Conservation (phyloP, 2,113 vertebrate genomes). For the Thalassoma bifasciatum region DNA sequence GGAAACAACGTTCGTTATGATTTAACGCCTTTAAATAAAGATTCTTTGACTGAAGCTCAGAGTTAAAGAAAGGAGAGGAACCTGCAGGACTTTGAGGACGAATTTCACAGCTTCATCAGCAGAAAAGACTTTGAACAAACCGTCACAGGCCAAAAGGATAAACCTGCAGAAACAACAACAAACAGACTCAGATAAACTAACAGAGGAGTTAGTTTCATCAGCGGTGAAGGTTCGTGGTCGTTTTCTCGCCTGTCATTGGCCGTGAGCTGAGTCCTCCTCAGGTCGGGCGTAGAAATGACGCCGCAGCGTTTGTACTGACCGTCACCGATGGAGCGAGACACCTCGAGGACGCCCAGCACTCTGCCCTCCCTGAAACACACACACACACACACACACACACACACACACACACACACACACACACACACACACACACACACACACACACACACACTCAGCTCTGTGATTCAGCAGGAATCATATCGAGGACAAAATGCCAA, state of each 20-base stretch:
- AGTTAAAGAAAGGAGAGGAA: not conserved
- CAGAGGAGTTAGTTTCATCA: not conserved
- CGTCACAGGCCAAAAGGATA: conserved; percentile 94
- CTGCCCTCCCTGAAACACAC: conserved; percentile 87
- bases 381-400: conserved; percentile 1
- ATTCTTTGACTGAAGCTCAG: too few species aligned
- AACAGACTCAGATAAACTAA: not conserved
- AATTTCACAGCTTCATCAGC: conserved; percentile 95
- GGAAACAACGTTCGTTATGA: too few species aligned
- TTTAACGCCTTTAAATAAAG: too few species aligned
- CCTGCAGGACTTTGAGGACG: conserved; percentile 89
- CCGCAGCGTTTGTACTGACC: conserved; percentile 97
- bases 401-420: conserved; percentile 1
- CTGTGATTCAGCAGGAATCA: too few species aligned
- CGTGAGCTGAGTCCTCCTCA: conserved; percentile 91
- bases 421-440: conserved; percentile 1
- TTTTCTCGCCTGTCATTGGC: conserved; percentile 88
- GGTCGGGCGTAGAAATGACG: conserved; percentile 92
- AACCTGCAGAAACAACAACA: conserved; percentile 81
- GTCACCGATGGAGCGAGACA: conserved; percentile 96
- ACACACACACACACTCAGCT: not conserved
- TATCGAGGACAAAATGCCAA: too few species aligned
- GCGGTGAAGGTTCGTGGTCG: too few species aligned
- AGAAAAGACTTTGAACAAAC: conserved; percentile 96
- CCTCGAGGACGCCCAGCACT: conserved; percentile 94